Base-by-base conservation (phyloP, 2,888 invertebrate species). In the Eubasilissa splendida region DNA sequence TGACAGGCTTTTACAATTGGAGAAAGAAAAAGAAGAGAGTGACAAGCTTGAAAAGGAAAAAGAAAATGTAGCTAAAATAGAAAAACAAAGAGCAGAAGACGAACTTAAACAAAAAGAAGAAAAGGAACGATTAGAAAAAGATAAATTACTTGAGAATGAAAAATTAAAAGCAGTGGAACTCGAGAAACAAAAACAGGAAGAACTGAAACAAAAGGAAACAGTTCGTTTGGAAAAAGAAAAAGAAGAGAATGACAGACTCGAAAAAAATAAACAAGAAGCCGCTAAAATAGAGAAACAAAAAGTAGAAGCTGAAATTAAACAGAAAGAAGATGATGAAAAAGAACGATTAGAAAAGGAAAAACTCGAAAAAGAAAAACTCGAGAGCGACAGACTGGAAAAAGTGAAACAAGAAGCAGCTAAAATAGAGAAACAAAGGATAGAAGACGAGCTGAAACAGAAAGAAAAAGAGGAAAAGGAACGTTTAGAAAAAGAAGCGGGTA, bases 401-500 rank as follows among this genome's bases (percentile, higher is more conserved):
- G 71, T 31, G 80, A 83, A 71, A 52, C 77, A 71, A 52, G 82
- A 85, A 77, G 42, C 70, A n/a, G 60, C 82, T 68, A 78, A 84
- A 68, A 52, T 58, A 5, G 70, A 82, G 78, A 77, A 76, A 77
- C 54, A 59, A n/a, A 53, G 82, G 59, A 12, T 22, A 22, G n/a
- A 71, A 50, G 60, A 80, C 75, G 71, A 70, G 50, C 58, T 31
- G 52, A 14, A 70, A 75, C 50, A 60, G 31, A 70, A 80, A 65
- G 77, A 31, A 80, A 87, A 88, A 53, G 88, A 88, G 33, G 88
- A 88, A 81, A 88, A 88, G 81, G 88, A 88, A 81, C 87, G 88
- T 79, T 86, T 86, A 22, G 76, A 76, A 63, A 63, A 76, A 63
- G 33, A 63, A 52, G 11, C 14, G 63, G 22, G 52, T 5, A 14